Percentiles rank a stretch among this genome's conserved stretches.
phyloP scores from a whole-genome alignment of 2,797 vertebrate genomes.

The Rhinophrynus dorsalis region DNA sequence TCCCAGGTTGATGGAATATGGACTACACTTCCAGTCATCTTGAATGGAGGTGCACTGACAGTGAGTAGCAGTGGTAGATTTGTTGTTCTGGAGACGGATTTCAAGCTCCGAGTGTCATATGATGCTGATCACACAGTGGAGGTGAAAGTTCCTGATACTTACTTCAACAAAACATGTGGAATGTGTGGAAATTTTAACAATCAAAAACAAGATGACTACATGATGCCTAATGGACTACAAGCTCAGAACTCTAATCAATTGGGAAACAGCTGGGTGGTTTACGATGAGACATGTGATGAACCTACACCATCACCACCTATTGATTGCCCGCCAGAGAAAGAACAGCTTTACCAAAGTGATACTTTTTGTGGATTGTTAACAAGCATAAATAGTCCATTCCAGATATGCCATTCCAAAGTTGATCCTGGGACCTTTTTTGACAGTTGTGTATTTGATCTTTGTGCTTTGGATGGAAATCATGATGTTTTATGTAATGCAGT shows the following conservation, averaged over 20 bases:
- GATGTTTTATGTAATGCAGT: constrained; percentile 66
- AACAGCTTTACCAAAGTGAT: constrained; percentile 64
- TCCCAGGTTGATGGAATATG: constrained; percentile 77
- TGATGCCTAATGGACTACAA: constrained; percentile 59
- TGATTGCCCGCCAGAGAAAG: constrained; percentile 65
- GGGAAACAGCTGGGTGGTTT: constrained; percentile 69
- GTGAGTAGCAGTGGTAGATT: constrained; percentile 64
- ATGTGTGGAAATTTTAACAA: constrained; percentile 83
- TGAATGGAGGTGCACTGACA: constrained; percentile 54
- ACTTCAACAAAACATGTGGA: constrained; percentile 74
- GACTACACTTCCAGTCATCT: constrained; percentile 67
- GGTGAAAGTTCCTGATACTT: constrained; percentile 70
- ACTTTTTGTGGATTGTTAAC: constrained; percentile 73
- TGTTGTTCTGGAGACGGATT: constrained; percentile 68
- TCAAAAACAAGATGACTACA: constrained; percentile 66
- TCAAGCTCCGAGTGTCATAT: constrained; percentile 71
- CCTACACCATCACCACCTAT: not conserved
- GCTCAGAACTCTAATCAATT: constrained; percentile 55
- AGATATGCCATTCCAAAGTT: constrained; percentile 65
- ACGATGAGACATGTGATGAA: constrained; percentile 25
- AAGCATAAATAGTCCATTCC: constrained; percentile 72
- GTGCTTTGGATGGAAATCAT: constrained; percentile 65
- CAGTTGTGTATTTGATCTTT: constrained; percentile 75
- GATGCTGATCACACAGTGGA: constrained; percentile 69
- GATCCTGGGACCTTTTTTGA: constrained; percentile 69